phyloP scores from a whole-genome alignment of 2,797 vertebrate species.

The Epinephelus awoara region DNA sequence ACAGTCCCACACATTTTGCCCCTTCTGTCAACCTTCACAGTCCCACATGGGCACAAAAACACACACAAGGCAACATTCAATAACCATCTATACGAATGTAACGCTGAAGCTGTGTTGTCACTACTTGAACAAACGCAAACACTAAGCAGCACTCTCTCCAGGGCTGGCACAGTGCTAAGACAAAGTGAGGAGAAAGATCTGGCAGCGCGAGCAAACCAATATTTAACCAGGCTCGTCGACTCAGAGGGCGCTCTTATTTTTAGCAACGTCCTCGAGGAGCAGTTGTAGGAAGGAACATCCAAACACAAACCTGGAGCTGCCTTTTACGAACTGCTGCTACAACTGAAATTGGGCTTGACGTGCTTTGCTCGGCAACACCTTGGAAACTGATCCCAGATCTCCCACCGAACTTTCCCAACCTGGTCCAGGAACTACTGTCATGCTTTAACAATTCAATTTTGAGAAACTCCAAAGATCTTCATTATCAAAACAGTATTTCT shows the following conservation, averaged over 20 bases:
- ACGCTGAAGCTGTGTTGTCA: conserved; percentile 7
- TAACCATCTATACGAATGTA: conserved; percentile 10
- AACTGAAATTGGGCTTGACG: background rate
- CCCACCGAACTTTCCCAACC: background rate
- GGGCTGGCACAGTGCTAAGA: conserved; percentile 35
- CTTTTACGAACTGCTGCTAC: conserved; percentile 5
- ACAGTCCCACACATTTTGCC: background rate
- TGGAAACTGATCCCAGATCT: background rate
- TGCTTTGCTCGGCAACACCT: background rate
- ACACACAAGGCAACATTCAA: conserved; percentile 10
- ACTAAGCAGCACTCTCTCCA: conserved; percentile 16
- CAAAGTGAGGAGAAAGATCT: conserved; percentile 61
- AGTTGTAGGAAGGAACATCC: conserved; percentile 31
- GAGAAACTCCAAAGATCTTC: background rate
- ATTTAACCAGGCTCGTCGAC: conserved; percentile 47
- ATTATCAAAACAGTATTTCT: background rate
- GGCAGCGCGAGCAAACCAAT: conserved; percentile 46
- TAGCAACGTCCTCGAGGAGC: conserved; percentile 37
- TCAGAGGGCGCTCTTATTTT: conserved; percentile 46
- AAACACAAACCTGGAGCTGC: conserved; percentile 14
- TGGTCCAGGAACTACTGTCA: background rate
- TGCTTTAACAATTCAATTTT: background rate
- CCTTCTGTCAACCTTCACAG: conserved; percentile 1
- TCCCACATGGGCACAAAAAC: conserved; percentile 19
- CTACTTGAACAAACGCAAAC: conserved; percentile 6